phyloP scores from a whole-genome alignment of 1,140 invertebrate species.

The Notospermus geniculatus region DNA sequence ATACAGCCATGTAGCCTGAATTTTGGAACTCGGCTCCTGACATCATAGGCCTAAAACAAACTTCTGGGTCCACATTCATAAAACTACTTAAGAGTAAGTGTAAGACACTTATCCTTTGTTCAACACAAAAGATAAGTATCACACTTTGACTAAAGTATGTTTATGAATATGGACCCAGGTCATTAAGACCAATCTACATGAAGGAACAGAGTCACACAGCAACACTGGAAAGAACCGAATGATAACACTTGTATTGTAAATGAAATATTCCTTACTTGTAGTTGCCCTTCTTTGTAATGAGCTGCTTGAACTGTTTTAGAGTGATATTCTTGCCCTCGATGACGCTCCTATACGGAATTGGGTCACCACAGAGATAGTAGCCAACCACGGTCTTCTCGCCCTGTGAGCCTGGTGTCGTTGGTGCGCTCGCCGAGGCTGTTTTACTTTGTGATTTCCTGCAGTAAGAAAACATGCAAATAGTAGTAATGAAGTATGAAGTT shows the following conservation, averaged over 20 bases:
- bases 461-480: background rate
- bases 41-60: too few relatives aligned
- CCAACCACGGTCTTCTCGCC: slow-evolving; percentile 46
- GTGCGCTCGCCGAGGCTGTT: background rate
- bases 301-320: slow-evolving; percentile 85
- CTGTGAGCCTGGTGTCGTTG: slow-evolving; percentile 1
- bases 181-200: too few relatives aligned
- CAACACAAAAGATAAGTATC: too few relatives aligned
- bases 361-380: slow-evolving; percentile 53
- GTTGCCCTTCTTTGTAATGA: slow-evolving; percentile 84
- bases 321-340: slow-evolving; percentile 78
- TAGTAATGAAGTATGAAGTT: too few relatives aligned
- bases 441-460: slow-evolving; percentile 12
- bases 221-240: slow-evolving; percentile 13
- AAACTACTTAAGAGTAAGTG: too few relatives aligned
- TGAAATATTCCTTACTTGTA: slow-evolving; percentile 68
- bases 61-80: too few relatives aligned
- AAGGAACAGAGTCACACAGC: too few relatives aligned
- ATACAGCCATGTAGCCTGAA: too few relatives aligned
- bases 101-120: too few relatives aligned
- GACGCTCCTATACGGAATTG: slow-evolving; percentile 83
- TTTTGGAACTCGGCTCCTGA: too few relatives aligned
- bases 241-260: slow-evolving; percentile 7
- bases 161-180: too few relatives aligned
- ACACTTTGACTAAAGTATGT: too few relatives aligned